Evolutionary conservation across 2,888 invertebrate genomes (phyloP), one percentile per base, ranked within the genome.

Genomic region (Amphipyra tragopoginis): DNA sequence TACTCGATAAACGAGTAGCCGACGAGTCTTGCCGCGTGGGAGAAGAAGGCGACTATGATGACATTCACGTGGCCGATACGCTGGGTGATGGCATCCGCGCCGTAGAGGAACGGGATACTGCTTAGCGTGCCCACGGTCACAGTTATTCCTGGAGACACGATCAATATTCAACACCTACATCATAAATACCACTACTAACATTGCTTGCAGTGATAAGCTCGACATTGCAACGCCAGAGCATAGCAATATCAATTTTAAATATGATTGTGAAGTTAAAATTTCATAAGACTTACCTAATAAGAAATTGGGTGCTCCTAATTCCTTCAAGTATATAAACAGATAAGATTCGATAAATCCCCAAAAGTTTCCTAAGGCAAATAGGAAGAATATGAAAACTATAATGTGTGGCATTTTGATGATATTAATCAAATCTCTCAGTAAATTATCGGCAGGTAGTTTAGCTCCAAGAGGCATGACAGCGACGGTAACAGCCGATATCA

Each of bases 341-440:
- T 97, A 98, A 53, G 97, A 97, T 89, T 98, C 98, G 58, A 98
- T 97, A 89, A 98, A 98, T 34, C 98, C 98, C 97, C 97, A 98
- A 86, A 98, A 96, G 83, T 97, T 97, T 63, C 98, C 98, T 78
- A 98, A 95, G 33, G 97, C 95, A 84, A 98, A 97, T 44, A 98
- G 94, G 87, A 98, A 97, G 80, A 97, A 93, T 83, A 98, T 97
- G 83, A 98, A 98, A 44, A 97, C 95, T 38, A 97, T 96, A 45
- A 98, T 97, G 80, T 97, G 97, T 0, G 97, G 97, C 95, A 97
- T 96, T 88, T 96, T 96, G 65, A 98, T 95, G 52, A 98, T 96
- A 82, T 96, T 96, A 66, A 96, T 94, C 79, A 98, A 93, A 90
- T 98, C 97, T 68, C 96, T 95, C 75, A 97, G 96, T 52, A 98